Base-by-base conservation (phyloP, 1,140 invertebrate species). In the Dysdera silvatica region DNA sequence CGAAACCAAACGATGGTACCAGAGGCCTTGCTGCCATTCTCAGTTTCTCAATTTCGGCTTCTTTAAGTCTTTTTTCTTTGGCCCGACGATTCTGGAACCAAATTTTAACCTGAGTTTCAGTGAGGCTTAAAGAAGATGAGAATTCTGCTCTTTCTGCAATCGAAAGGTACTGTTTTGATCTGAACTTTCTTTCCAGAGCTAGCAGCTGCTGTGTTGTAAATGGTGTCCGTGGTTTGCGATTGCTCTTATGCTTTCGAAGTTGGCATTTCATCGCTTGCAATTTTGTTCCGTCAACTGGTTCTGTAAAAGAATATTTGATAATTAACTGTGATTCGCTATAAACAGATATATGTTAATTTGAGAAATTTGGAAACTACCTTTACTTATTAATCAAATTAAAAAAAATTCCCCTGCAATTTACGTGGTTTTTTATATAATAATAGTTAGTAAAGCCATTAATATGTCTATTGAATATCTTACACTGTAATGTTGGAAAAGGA, bases 61-160 rank as follows among this genome's bases (percentile, higher is more conserved):
- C 76, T 33, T 74, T 69, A 14, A 76, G 69, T 35, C 75, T 65
- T 67, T 80, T 80, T 59, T 78, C 78, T 70, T 82, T 82, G 66
- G 82, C 82, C 51, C 81, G 71, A 16, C 80, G 66, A 69, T 82
- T 82, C 69, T 69, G 65, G 52, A 66, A 69, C 68, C 67, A 66
- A 78, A 70, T 70, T 31, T 72, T 72, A 26, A 78, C 77, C 74
- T 84, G 83, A 10, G 94, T 98, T 78, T 98, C 95, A 7, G 95
- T 96, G 2, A 98, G 82, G 68, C 91, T 86, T 29, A 98, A 79
- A 0, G 90, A 93, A 2, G 87, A 88, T 2, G 91, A 94, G 77
- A 98, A 98, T 75, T 98, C 95, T 0, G 95, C 95, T 54, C 95
- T 78, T 75, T 98, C 95, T 1, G 94, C 91, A 68, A 98, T 95